Evolutionary conservation across 1,140 invertebrate genomes (phyloP), one percentile per base, ranked within the genome.

Genomic region (Lasaia peninsularis): DNA sequence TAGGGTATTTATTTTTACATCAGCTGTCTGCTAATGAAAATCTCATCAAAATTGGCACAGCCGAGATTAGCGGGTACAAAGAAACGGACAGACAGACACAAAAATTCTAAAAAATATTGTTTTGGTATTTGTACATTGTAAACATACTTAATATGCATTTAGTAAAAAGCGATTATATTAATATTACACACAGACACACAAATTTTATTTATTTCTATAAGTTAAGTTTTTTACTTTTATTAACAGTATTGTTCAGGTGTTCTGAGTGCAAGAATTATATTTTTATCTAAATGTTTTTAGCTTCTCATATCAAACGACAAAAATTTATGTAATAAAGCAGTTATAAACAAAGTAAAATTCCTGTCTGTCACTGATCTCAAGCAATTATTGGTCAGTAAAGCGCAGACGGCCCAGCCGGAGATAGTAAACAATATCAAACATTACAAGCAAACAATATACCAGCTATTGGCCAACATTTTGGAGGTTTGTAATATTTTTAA

Each of bases 251-350:
- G 34, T 12, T 4, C 32, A 8, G 10, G 11, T 9, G 32, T 33
- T 33, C 7, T 33, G 7, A 33, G 8, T 35, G 5, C 1, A 12
- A 1, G 11, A 28, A 28, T 28, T 28, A 28, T 24, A 35, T 35
- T 35, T 37, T 37, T 34, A 10, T 10, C 2, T 52, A 32, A 28
- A 21, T 7, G 2, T 37, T 33, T 34, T 51, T 61, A 88, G 85
- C 71, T 86, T 4, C 70, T 88, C 12, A 63, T 88, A 10, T 78
- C 82, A 11, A 85, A 85, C 56, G 85, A 88, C 56, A 86, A 80
- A 62, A 85, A 84, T 55, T 64, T 88, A 0, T 85, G 79, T 69
- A 88, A 71, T 56, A 88, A 88, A 58, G 85, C 82, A 4, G 33
- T 51, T 0, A 73, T 86, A 14, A 88, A 88, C 50, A 62, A 61